These are phyloP conservation scores for Psittacula cyanocephala DNA, from an alignment of 2,113 vertebrate genomes.

Conservation along the genomic window DNA sequence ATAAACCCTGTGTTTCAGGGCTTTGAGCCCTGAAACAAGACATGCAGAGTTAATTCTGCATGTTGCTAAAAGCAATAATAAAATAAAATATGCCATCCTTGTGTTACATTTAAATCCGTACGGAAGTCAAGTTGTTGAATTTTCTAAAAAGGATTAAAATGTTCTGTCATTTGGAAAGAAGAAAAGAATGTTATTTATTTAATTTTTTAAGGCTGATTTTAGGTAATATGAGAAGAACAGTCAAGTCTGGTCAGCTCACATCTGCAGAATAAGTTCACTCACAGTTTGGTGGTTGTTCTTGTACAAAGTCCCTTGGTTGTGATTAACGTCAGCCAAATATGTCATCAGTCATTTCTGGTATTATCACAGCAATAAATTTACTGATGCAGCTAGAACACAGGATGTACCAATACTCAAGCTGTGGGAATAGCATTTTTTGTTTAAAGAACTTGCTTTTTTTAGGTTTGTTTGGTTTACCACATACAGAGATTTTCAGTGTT, in stretches of 20 bases:
- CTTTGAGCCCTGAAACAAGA: neutral
- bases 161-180: neutral
- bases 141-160: neutral
- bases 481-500: neutral
- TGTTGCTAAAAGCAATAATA: neutral
- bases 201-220: neutral
- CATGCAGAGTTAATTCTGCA: neutral
- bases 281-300: neutral
- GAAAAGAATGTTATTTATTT: neutral
- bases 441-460: neutral
- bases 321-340: neutral
- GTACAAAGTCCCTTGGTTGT: neutral
- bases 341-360: neutral
- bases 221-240: neutral
- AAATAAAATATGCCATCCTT: neutral
- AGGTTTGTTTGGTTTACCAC: neutral
- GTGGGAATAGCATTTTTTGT: neutral
- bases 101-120: neutral
- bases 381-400: neutral
- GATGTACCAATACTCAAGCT: neutral
- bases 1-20: neutral
- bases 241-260: neutral
- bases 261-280: constrained; percentile 21
- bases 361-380: constrained; percentile 8
- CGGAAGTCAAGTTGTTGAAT: neutral